phyloP scores from a whole-genome alignment of 2,113 vertebrate genomes.

The Empidonax traillii region DNA sequence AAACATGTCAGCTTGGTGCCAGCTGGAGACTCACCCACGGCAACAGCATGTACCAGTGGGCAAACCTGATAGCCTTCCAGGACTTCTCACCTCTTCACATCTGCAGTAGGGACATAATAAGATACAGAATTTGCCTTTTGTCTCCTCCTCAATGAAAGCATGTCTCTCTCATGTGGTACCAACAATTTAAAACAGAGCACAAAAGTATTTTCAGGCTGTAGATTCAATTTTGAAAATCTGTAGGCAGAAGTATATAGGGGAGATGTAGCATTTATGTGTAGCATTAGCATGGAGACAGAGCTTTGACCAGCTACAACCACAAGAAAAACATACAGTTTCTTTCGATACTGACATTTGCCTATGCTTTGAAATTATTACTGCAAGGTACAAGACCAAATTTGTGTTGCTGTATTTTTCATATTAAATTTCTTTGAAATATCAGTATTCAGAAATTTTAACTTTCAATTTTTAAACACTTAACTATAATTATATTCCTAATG shows the following conservation, averaged over 20 bases:
- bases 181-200: not conserved
- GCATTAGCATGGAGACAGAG: not conserved
- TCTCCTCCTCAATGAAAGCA: not conserved
- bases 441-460: not conserved
- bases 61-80: not conserved
- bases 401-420: not conserved
- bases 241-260: not conserved
- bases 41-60: not conserved
- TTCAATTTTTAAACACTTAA: not conserved
- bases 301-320: not conserved
- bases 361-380: not conserved
- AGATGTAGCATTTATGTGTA: not conserved
- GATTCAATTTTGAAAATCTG: not conserved
- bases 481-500: not conserved
- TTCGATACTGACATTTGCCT: not conserved
- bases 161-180: not conserved
- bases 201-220: not conserved
- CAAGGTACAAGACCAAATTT: not conserved
- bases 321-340: not conserved
- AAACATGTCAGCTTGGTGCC: not conserved
- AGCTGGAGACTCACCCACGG: accelerated
- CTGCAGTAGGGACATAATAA: not conserved
- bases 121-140: not conserved
- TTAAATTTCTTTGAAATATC: not conserved
- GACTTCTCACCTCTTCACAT: not conserved